These are phyloP conservation scores for Drosophila suzukii DNA, from an alignment of 1,140 invertebrate species.

Conservation along the genomic window DNA sequence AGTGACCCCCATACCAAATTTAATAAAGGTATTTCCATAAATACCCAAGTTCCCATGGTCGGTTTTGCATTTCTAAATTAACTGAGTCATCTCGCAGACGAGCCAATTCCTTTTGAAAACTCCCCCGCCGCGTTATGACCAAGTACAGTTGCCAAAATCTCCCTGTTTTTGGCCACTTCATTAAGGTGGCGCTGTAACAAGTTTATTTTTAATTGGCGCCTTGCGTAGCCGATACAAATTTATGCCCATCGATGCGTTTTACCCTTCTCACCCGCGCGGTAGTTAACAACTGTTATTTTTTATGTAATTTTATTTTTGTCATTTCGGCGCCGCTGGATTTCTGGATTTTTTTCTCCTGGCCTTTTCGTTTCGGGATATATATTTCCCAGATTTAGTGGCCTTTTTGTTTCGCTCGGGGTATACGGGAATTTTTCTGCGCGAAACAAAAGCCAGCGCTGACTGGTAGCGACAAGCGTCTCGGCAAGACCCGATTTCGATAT, in stretches of 20 bases:
- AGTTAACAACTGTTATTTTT: constrained; percentile 83
- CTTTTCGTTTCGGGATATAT: constrained; percentile 30
- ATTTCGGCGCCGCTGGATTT: constrained; percentile 78
- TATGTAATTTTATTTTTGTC: constrained; percentile 83
- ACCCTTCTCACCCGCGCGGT: constrained; percentile 34
- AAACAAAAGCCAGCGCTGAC: constrained; percentile 78
- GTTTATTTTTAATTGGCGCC: constrained; percentile 82
- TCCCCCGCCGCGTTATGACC: constrained; percentile 43
- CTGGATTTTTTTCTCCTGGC: constrained; percentile 4
- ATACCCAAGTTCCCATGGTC: constrained; percentile 13
- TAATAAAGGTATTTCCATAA: neutral
- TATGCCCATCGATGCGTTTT: constrained; percentile 51
- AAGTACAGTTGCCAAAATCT: constrained; percentile 58
- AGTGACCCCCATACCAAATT: neutral
- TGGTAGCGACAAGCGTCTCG: constrained; percentile 78
- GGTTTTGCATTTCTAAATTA: constrained; percentile 17
- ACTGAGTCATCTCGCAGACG: constrained; percentile 30
- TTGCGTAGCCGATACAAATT: constrained; percentile 50
- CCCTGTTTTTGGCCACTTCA: constrained; percentile 63
- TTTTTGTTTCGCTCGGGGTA: constrained; percentile 13
- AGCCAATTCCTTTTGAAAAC: constrained; percentile 1
- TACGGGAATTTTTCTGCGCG: constrained; percentile 38
- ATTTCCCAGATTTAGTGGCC: constrained; percentile 43
- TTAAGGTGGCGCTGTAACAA: constrained; percentile 78
- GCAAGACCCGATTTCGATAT: constrained; percentile 77